Conservation (phyloP, 2,797 vertebrate genomes). For the Oceanodroma leucorhoa region DNA sequence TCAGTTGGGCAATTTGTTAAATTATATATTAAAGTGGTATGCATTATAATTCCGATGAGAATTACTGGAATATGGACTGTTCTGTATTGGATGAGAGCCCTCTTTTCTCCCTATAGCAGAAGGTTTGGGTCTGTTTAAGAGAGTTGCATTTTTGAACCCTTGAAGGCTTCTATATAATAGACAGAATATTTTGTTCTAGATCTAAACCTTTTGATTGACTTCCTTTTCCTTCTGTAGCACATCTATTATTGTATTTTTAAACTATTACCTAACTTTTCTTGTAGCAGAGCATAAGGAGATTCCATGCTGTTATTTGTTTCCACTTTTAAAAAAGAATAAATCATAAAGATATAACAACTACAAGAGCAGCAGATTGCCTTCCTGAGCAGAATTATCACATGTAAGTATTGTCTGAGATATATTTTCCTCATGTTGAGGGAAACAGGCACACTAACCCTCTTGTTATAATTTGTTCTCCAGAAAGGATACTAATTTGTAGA, state of each 20-base stretch:
- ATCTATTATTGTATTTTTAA: not conserved
- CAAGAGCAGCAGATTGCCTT: not conserved
- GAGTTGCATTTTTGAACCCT: not conserved
- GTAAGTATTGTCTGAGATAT: not conserved
- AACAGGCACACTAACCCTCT: not conserved
- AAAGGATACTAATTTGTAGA: not conserved
- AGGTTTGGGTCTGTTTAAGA: not conserved
- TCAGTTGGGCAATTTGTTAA: not conserved
- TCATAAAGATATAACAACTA: not conserved
- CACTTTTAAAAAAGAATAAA: not conserved
- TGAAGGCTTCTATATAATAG: not conserved
- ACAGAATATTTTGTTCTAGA: not conserved
- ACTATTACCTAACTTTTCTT: not conserved
- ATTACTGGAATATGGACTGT: not conserved
- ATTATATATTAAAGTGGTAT: not conserved
- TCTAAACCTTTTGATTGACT: not conserved
- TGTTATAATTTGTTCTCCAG: not conserved
- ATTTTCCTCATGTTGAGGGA: not conserved
- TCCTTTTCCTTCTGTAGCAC: not conserved
- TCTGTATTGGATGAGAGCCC: not conserved
- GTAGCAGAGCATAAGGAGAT: not conserved
- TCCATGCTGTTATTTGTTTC: not conserved
- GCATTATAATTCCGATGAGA: not conserved
- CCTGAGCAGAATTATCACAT: not conserved
- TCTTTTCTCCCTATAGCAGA: not conserved